phyloP scores from a whole-genome alignment of 2,888 invertebrate genomes.

The Anthrax anthrax region DNA sequence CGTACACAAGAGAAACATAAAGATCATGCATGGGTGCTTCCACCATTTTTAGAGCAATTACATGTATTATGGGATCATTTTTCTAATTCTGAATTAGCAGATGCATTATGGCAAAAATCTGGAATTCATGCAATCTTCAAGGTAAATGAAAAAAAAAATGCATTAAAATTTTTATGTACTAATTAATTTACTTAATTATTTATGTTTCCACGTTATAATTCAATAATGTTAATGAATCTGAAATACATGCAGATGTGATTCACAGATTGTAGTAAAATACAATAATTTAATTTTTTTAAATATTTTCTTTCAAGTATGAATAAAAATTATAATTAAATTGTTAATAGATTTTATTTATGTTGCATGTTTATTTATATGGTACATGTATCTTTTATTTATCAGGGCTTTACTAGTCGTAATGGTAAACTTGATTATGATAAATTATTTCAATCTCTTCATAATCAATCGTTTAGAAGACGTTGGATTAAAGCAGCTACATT shows the following conservation, averaged over 20 bases:
- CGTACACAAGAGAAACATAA: slow-evolving; percentile 48
- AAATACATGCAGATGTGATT: no score
- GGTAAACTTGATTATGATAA: slow-evolving; percentile 57
- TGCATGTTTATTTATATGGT: no score
- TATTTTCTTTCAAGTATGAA: no score
- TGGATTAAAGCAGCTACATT: slow-evolving; percentile 67
- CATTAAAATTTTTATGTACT: no score
- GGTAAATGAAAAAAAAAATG: no score
- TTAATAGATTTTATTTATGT: no score
- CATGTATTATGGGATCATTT: slow-evolving; percentile 69
- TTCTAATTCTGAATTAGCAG: slow-evolving; percentile 62
- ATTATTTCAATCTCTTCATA: slow-evolving; percentile 64
- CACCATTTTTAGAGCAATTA: slow-evolving; percentile 51
- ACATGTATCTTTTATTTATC: slow-evolving; percentile 1
- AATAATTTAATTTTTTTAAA: no score
- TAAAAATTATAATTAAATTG: no score
- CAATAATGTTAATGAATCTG: no score
- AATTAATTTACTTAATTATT: no score
- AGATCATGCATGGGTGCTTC: slow-evolving; percentile 55
- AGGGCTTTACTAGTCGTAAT: slow-evolving; percentile 49
- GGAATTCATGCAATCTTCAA: slow-evolving; percentile 55
- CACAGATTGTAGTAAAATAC: no score
- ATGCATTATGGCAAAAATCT: slow-evolving; percentile 55
- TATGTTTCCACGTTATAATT: no score
- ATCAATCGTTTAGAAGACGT: slow-evolving; percentile 61